A percentile compares a stretch with the other conserved stretches of the same genome.
These are phyloP conservation scores for Eupeodes luniger DNA, from an alignment of 2,888 invertebrate species.

Conservation along the genomic window DNA sequence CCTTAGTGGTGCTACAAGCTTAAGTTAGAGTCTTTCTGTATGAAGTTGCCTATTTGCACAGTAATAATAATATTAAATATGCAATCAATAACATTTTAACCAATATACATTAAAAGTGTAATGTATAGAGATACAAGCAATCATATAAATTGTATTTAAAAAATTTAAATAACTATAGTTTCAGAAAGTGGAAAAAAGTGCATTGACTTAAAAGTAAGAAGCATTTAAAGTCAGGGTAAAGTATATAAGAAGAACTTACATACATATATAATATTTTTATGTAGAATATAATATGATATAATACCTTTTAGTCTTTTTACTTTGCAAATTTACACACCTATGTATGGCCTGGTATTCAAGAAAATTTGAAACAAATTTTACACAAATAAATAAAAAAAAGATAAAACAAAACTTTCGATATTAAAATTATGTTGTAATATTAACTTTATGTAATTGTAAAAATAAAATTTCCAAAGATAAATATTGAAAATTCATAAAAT, in stretches of 20 bases:
- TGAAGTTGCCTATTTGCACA: neutral
- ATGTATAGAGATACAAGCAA: neutral
- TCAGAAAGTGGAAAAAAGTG: neutral
- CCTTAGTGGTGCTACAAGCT: conserved; percentile 11
- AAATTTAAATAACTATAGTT: neutral
- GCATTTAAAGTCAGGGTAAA: conserved; percentile 65
- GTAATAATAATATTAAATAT: neutral
- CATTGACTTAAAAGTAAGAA: neutral
- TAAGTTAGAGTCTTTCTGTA: neutral
- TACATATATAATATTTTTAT: conserved; percentile 12
- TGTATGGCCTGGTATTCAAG: conserved; percentile 50
- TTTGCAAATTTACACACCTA: conserved; percentile 49
- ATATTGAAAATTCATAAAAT: conserved; percentile 46
- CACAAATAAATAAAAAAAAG: neutral
- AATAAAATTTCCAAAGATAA: conserved; percentile 73
- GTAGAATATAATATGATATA: conserved; percentile 1
- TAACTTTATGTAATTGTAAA: conserved; percentile 52
- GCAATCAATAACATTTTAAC: conserved; percentile 19
- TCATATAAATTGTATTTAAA: neutral
- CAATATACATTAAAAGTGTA: conserved; percentile 17
- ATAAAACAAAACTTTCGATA: conserved; percentile 35
- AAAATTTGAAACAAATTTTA: conserved; percentile 24
- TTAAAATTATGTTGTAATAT: conserved; percentile 55
- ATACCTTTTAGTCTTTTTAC: conserved; percentile 5
- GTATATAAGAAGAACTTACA: conserved; percentile 5